Conservation (phyloP, 2,113 vertebrate genomes). For the Hippocampus abdominalis region DNA sequence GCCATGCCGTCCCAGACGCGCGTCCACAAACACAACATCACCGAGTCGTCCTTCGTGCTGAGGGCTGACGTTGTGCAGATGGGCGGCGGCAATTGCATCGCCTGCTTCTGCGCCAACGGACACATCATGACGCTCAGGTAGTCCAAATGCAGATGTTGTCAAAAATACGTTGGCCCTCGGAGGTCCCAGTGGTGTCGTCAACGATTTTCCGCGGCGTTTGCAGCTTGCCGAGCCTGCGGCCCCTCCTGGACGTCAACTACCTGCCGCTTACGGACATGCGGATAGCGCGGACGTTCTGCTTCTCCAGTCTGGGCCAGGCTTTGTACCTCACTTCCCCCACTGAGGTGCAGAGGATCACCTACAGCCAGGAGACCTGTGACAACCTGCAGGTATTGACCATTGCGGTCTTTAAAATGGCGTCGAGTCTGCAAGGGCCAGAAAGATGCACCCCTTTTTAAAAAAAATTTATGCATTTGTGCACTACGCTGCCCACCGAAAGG, state of each 20-base stretch:
- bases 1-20: slow-evolving; percentile 89
- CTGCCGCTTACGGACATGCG: slow-evolving; percentile 97
- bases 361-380: slow-evolving; percentile 97
- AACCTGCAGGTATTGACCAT: slow-evolving; percentile 84
- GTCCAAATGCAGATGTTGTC: no score
- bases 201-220: background rate
- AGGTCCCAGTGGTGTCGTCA: background rate
- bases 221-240: slow-evolving; percentile 95
- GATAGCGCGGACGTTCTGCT: slow-evolving; percentile 98
- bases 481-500: no score
- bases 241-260: slow-evolving; percentile 94
- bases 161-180: background rate
- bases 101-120: slow-evolving; percentile 97
- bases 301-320: slow-evolving; percentile 95
- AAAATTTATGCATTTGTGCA: no score
- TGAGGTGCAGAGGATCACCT: slow-evolving; percentile 97
- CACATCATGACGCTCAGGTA: slow-evolving; percentile 96
- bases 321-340: slow-evolving; percentile 93
- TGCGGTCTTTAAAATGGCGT: background rate
- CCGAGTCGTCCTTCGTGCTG: slow-evolving; percentile 93
- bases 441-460: no score
- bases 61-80: slow-evolving; percentile 89
- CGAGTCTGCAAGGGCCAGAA: no score
- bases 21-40: slow-evolving; percentile 93
- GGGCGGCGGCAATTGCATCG: slow-evolving; percentile 83